Evolutionary conservation across 1,140 invertebrate genomes (phyloP), one percentile per base, ranked within the genome.

Genomic region (Tribolium castaneum): DNA sequence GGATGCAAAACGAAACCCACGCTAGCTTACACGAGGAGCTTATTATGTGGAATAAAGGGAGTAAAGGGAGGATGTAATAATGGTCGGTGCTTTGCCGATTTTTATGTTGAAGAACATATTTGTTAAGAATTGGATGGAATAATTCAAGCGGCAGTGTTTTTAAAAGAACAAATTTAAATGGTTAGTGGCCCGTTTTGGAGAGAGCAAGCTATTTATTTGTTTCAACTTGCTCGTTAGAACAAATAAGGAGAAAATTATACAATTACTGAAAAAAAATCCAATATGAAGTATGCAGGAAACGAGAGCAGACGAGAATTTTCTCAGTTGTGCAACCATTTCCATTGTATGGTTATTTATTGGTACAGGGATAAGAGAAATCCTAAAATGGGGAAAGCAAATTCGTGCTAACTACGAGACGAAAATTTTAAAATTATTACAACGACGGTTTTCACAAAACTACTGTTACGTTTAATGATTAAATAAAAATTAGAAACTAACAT

Each of bases 1-100:
- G 54, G 54, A 59, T 59, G 54, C 54, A 59, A 59, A 25, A 59
- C n/a, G 54, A 25, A 59, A 59, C 54, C 39, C 16, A 10, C 14
- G 54, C 54, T 59, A 25, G 19, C 54, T 59, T 59, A 59, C 54
- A 59, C 22, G 19, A 59, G 19, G 19, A 59, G 16, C 54, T 59
- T 59, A 59, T 59, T 59, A 59, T 59, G n/a, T 25, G 6, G 54
- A 25, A 59, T 59, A 59, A 59, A 59, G 54, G 54, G 39, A 45
- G 39, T 45, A 9, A 59, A 59, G 54, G 54, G 19, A 59, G n/a
- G 14, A 59, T 19, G 22, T 59, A 59, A 59, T 59, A 59, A 59
- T 45, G 39, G 39, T 45, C 39, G 39, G 39, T 45, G 39, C 39
- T 45, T 45, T 45, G 14, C 54, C 19, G 54, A 54, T 54, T 19